Evolutionary conservation across 2,113 vertebrate genomes (phyloP).

Genomic region (Pagrus major): DNA sequence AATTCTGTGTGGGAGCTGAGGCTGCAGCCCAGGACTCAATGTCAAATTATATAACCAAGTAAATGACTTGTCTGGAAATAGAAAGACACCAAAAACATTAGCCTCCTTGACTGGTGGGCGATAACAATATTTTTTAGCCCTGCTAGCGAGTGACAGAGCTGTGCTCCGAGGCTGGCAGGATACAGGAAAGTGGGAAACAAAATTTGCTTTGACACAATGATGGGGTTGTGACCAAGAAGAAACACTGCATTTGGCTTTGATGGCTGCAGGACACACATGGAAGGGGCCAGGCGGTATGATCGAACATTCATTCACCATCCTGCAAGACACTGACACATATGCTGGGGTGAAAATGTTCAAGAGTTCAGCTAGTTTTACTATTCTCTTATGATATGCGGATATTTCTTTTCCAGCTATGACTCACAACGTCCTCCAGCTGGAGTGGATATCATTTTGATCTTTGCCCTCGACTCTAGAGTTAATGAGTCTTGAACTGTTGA

Average conservation of each 20-base stretch:
- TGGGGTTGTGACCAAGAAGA: background rate
- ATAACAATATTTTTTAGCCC: slow-evolving; percentile 47
- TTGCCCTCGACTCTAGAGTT: no score
- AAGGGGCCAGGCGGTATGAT: background rate
- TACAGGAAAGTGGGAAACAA: background rate
- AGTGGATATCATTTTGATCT: background rate
- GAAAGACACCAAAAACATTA: slow-evolving; percentile 53
- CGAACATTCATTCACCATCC: background rate
- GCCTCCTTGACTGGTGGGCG: slow-evolving; percentile 33
- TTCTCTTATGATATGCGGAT: background rate
- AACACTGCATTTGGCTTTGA: background rate
- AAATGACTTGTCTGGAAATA: slow-evolving; percentile 68
- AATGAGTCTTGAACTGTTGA: background rate
- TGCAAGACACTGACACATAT: background rate
- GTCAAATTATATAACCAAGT: slow-evolving; percentile 67
- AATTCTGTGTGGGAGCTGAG: slow-evolving; percentile 38
- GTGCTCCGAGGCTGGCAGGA: slow-evolving; percentile 2
- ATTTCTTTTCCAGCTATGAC: background rate
- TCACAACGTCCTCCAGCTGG: background rate
- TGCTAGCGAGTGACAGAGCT: background rate
- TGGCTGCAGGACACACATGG: background rate
- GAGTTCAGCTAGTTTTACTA: background rate
- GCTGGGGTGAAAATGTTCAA: no score
- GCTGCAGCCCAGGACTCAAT: slow-evolving; percentile 60
- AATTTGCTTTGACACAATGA: background rate